These are phyloP conservation scores for Arenaria interpres DNA, from an alignment of 2,113 vertebrate genomes.

Conservation along the genomic window DNA sequence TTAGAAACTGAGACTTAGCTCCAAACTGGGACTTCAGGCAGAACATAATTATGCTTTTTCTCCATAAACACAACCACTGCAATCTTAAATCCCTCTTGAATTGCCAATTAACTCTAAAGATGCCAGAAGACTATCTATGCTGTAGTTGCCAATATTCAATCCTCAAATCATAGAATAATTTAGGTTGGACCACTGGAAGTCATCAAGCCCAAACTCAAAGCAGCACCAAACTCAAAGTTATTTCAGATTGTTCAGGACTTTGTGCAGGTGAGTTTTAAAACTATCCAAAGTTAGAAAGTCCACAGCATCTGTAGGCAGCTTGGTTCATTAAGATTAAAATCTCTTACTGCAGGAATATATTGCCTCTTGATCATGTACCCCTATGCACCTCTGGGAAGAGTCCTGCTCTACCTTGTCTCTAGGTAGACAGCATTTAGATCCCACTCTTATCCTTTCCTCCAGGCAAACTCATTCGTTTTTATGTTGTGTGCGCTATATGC, in stretches of 20 bases:
- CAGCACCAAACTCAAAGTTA: neutral
- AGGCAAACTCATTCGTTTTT: neutral
- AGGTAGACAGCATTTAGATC: neutral
- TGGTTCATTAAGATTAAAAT: neutral
- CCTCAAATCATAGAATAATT: neutral
- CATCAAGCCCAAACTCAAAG: neutral
- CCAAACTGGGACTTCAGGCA: neutral
- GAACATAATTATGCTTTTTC: neutral
- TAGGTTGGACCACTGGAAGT: neutral
- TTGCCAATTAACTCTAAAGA: neutral
- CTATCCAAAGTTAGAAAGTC: neutral
- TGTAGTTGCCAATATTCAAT: neutral
- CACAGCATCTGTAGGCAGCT: neutral
- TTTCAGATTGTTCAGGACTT: neutral
- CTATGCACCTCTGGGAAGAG: neutral
- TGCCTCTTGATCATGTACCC: neutral
- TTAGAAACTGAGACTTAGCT: neutral
- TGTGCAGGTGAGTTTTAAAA: neutral
- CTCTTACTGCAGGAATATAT: neutral
- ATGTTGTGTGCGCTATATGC: neutral
- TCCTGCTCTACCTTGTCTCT: neutral
- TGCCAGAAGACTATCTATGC: neutral
- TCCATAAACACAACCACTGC: neutral
- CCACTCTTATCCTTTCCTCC: neutral
- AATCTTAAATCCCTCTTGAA: neutral